Conservation (phyloP, 2,888 invertebrate genomes). For the Ennomos quercinarius region DNA sequence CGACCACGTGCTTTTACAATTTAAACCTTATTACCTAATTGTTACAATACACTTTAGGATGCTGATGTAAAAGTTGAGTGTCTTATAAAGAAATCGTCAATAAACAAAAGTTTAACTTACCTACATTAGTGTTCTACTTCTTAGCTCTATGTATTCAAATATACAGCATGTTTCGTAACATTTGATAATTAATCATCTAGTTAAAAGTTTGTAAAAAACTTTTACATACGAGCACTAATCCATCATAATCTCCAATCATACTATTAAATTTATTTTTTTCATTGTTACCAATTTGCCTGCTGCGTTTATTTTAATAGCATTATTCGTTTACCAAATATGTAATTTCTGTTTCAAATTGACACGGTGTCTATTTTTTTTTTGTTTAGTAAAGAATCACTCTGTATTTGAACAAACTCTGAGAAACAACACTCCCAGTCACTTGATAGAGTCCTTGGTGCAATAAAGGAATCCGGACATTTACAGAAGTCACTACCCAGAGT, state of each 20-base stretch:
- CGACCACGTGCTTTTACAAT: conserved; percentile 34
- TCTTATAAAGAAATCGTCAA: conserved; percentile 75
- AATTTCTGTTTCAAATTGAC: too few species aligned
- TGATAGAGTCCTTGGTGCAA: conserved; percentile 73
- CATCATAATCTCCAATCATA: too few species aligned
- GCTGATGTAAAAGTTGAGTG: conserved; percentile 66
- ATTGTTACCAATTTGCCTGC: too few species aligned
- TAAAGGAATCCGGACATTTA: conserved; percentile 74
- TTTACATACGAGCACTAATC: too few species aligned
- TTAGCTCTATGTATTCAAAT: conserved; percentile 49
- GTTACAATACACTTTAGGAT: conserved; percentile 37
- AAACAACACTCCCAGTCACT: conserved; percentile 69
- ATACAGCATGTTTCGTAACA: conserved; percentile 52
- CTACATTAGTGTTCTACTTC: conserved; percentile 75
- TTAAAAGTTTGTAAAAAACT: too few species aligned
- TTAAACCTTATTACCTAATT: conserved; percentile 27
- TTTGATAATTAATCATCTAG: too few species aligned
- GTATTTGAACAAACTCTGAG: conserved; percentile 48
- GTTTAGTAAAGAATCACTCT: conserved; percentile 48
- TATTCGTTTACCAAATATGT: too few species aligned
- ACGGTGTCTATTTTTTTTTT: too few species aligned
- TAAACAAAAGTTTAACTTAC: conserved; percentile 81
- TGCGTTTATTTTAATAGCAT: too few species aligned
- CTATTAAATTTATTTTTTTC: too few species aligned
- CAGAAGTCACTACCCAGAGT: conserved; percentile 58